These are phyloP conservation scores for Sclerodermus sp. DNA, from an alignment of 2,888 invertebrate genomes.

Conservation along the genomic window DNA sequence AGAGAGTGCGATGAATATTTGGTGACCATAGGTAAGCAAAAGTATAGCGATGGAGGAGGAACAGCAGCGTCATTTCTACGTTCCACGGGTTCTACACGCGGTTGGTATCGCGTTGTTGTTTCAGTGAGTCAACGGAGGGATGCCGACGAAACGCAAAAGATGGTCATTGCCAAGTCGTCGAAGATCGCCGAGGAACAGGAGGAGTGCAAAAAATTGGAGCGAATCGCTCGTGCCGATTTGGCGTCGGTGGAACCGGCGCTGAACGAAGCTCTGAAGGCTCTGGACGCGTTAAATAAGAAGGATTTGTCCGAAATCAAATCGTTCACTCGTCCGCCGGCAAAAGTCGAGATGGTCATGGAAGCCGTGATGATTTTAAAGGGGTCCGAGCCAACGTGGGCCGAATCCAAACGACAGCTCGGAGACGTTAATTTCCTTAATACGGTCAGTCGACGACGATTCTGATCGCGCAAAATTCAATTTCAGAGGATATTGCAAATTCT, in stretches of 20 bases:
- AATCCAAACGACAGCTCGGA: conserved; percentile 83
- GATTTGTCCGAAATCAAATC: conserved; percentile 90
- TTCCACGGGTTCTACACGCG: too few relatives aligned
- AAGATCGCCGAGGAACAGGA: conserved; percentile 80
- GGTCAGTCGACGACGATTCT: conserved; percentile 43
- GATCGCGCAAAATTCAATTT: not conserved
- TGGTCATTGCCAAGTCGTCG: conserved; percentile 71
- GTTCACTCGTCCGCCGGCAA: conserved; percentile 81
- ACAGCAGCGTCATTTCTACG: too few relatives aligned
- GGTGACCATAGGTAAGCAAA: conserved; percentile 64
- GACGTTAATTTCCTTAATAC: conserved; percentile 76
- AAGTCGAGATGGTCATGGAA: conserved; percentile 89
- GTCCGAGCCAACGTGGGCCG: conserved; percentile 82
- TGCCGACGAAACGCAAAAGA: conserved; percentile 77
- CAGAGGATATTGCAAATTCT: too few relatives aligned
- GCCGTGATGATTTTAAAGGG: conserved; percentile 82
- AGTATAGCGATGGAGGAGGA: too few relatives aligned
- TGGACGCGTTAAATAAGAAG: conserved; percentile 81
- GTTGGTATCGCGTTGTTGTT: not conserved
- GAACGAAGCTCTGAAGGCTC: conserved; percentile 78
- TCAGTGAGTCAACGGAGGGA: conserved; percentile 74
- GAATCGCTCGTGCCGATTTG: conserved; percentile 79
- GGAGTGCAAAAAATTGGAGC: conserved; percentile 79
- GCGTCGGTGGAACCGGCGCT: conserved; percentile 85
- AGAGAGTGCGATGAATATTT: conserved; percentile 85